Percentiles rank a stretch among this genome's conserved stretches.
phyloP scores from a whole-genome alignment of 2,113 vertebrate species.

The Mormyrus iriodes region DNA sequence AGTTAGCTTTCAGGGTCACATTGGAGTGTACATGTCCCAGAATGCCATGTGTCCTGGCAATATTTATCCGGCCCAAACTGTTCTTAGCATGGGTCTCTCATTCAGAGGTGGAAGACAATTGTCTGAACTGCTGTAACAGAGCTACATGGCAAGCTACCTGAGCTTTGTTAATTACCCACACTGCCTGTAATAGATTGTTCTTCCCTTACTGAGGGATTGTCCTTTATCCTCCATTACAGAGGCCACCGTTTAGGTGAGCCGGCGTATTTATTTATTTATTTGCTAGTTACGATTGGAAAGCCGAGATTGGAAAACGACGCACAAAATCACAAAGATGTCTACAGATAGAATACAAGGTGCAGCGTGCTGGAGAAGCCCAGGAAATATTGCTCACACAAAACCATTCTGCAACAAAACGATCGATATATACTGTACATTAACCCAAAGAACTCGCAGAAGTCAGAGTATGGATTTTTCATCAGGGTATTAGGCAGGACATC shows the following conservation, averaged over 20 bases:
- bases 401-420: not conserved
- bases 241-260: slow-evolving; percentile 44
- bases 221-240: slow-evolving; percentile 46
- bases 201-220: slow-evolving; percentile 39
- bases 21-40: slow-evolving; percentile 45
- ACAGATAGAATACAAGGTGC: slow-evolving; percentile 36
- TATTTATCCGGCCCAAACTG: slow-evolving; percentile 47
- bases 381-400: slow-evolving; percentile 9
- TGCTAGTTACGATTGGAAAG: slow-evolving; percentile 15
- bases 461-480: not conserved
- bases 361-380: slow-evolving; percentile 39
- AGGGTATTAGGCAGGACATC: not conserved
- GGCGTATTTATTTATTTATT: slow-evolving; percentile 24
- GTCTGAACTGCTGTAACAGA: slow-evolving; percentile 47
- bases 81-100: slow-evolving; percentile 36
- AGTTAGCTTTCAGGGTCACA: slow-evolving; percentile 27
- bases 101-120: slow-evolving; percentile 52
- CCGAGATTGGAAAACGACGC: slow-evolving; percentile 43
- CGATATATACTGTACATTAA: not conserved
- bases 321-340: slow-evolving; percentile 41
- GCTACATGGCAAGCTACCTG: slow-evolving; percentile 39
- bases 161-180: slow-evolving; percentile 39
- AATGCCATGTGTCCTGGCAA: slow-evolving; percentile 53
- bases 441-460: not conserved
- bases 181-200: slow-evolving; percentile 50